Evolutionary conservation across 2,113 vertebrate genomes (phyloP).

Genomic region (Sterna hirundo): DNA sequence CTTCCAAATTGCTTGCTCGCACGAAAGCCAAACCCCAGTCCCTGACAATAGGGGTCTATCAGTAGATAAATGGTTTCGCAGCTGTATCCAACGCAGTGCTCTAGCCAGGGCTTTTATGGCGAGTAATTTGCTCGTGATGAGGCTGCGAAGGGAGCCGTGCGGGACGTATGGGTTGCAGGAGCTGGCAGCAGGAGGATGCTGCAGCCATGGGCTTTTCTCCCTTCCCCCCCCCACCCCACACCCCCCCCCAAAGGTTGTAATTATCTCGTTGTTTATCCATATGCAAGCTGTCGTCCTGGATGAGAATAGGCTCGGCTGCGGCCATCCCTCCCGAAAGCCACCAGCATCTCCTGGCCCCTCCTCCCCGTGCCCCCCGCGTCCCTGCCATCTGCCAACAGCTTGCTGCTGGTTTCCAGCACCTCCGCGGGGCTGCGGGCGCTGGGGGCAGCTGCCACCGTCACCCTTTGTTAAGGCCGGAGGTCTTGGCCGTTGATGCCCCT

Average conservation of each 20-base stretch:
- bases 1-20: constrained; percentile 1
- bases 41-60: constrained; percentile 36
- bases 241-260: not conserved
- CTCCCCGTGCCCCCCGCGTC: not conserved
- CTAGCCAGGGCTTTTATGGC: not conserved
- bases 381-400: constrained; percentile 46
- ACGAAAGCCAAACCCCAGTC: not conserved
- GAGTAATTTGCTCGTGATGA: not conserved
- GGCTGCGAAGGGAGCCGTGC: not conserved
- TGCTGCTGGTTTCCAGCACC: not conserved
- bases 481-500: rapidly evolving
- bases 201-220: not conserved
- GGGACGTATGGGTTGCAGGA: not conserved
- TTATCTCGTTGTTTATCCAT: constrained; percentile 41
- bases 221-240: not conserved
- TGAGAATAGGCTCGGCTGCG: not conserved
- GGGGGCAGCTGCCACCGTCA: not conserved
- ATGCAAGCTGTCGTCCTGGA: constrained; percentile 50
- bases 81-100: not conserved
- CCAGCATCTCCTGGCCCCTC: not conserved
- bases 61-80: constrained; percentile 22
- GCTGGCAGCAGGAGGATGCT: constrained; percentile 24
- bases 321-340: not conserved
- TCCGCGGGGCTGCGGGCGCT: rapidly evolving
- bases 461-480: not conserved